These are phyloP conservation scores for Megamerina dolium DNA, from an alignment of 2,888 invertebrate genomes.

Conservation along the genomic window DNA sequence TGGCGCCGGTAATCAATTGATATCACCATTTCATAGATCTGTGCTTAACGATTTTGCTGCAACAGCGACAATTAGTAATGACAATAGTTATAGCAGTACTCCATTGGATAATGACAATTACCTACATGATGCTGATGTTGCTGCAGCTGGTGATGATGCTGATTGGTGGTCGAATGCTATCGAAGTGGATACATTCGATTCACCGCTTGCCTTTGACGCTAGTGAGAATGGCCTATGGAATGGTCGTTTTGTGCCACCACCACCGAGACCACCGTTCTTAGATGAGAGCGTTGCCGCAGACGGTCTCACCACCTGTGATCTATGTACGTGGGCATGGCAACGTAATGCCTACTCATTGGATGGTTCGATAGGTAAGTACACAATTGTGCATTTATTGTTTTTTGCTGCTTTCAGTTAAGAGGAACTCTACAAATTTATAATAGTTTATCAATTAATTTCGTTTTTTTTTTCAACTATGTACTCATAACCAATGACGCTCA, in stretches of 20 bases:
- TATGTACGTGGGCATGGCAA: constrained; percentile 68
- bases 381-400: too few species aligned
- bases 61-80: constrained; percentile 20
- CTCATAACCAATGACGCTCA: too few species aligned
- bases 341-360: constrained; percentile 56
- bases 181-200: constrained; percentile 49
- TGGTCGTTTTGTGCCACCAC: constrained; percentile 60
- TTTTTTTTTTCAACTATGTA: too few species aligned
- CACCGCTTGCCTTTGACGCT: constrained; percentile 49
- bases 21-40: constrained; percentile 28
- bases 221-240: constrained; percentile 50
- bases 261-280: constrained; percentile 61
- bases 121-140: constrained; percentile 31
- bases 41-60: constrained; percentile 20
- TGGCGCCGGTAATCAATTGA: constrained; percentile 29
- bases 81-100: constrained; percentile 20
- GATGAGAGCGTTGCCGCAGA: constrained; percentile 60
- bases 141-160: too few species aligned
- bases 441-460: too few species aligned
- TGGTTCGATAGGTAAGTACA: constrained; percentile 55
- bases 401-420: too few species aligned
- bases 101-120: constrained; percentile 23
- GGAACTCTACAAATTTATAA: neutral
- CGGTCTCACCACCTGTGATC: constrained; percentile 67
- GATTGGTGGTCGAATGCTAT: constrained; percentile 50